A percentile compares a stretch with the other conserved stretches of the same genome.
Conservation (phyloP, 2,888 invertebrate genomes). For the Phytoseiulus persimilis region DNA sequence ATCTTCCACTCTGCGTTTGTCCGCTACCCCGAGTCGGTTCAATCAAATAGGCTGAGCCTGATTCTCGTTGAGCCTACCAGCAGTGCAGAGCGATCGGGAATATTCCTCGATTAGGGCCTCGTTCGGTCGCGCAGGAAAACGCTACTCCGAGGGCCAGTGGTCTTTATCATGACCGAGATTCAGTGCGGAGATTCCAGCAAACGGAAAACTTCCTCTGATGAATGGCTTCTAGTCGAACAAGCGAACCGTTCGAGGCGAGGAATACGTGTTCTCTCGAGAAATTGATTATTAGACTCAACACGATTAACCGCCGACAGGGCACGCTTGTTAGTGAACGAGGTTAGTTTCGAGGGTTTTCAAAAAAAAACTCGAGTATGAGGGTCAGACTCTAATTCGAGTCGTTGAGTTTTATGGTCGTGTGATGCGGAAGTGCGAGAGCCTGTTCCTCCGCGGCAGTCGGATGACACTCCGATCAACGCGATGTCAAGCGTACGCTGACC, state of each 20-base stretch:
- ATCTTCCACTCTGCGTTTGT: background rate
- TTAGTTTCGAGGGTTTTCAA: background rate
- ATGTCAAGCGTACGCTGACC: constrained; percentile 5
- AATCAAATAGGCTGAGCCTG: background rate
- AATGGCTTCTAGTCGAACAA: too few relatives aligned
- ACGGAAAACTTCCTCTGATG: too few relatives aligned
- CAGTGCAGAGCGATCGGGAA: too few relatives aligned
- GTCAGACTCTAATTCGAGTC: background rate
- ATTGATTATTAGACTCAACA: background rate
- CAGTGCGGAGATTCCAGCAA: too few relatives aligned
- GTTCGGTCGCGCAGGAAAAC: too few relatives aligned
- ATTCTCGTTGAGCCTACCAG: too few relatives aligned
- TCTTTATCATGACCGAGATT: too few relatives aligned
- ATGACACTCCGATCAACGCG: background rate
- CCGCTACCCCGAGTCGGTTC: background rate
- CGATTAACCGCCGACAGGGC: background rate
- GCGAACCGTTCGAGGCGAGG: too few relatives aligned
- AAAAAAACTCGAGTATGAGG: background rate
- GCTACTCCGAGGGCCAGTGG: too few relatives aligned
- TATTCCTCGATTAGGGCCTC: too few relatives aligned
- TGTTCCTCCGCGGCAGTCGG: background rate
- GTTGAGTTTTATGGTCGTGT: background rate
- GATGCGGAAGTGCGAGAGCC: background rate
- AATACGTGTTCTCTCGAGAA: background rate
- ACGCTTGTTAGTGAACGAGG: background rate